Conservation (phyloP, 1,140 invertebrate genomes). For the Drosophila pectinifera region DNA sequence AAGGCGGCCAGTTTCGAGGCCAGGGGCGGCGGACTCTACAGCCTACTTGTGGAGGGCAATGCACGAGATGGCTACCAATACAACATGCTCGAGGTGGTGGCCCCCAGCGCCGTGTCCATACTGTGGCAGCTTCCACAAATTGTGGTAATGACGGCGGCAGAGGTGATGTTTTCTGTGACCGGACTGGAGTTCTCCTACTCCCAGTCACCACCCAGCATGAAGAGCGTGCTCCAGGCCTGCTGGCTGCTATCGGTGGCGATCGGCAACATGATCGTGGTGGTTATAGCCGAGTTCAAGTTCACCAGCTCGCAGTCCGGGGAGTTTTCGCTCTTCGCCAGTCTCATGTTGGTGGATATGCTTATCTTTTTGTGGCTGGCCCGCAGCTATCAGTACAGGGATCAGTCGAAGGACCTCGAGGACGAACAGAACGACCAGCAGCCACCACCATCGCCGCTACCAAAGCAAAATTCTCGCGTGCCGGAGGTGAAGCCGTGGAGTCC, state of each 20-base stretch:
- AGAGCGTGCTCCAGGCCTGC: conserved; percentile 94
- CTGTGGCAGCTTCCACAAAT: conserved; percentile 95
- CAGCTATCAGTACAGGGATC: conserved; percentile 86
- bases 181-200: conserved; percentile 96
- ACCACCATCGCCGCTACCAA: not conserved
- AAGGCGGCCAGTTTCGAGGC: conserved; percentile 76
- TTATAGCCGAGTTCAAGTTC: conserved; percentile 87
- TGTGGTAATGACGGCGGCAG: conserved; percentile 92
- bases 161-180: conserved; percentile 95
- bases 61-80: conserved; percentile 86
- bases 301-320: conserved; percentile 87
- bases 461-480: not conserved
- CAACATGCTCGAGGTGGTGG: conserved; percentile 85
- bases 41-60: conserved; percentile 86
- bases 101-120: conserved; percentile 91
- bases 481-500: not conserved
- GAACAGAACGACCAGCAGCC: not conserved
- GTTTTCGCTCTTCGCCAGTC: conserved; percentile 93
- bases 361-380: conserved; percentile 92
- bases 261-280: conserved; percentile 95
- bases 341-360: conserved; percentile 93
- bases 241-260: conserved; percentile 96
- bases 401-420: conserved; percentile 13
- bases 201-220: conserved; percentile 95
- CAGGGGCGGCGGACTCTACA: conserved; percentile 87